These are phyloP conservation scores for Cephus pygmeus DNA, from an alignment of 2,888 invertebrate genomes.

Conservation along the genomic window DNA sequence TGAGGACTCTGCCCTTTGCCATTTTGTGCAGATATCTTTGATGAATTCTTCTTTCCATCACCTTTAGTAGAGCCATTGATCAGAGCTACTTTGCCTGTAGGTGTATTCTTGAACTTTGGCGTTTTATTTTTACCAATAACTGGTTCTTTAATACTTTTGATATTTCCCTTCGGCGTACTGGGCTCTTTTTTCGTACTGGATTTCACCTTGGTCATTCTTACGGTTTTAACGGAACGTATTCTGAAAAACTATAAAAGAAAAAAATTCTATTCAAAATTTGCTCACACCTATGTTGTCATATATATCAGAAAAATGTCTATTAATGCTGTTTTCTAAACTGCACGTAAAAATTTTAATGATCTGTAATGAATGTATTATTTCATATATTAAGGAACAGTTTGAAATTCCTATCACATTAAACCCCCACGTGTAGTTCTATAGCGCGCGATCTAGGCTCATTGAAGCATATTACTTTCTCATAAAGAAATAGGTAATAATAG, in stretches of 20 bases:
- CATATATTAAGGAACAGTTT: background rate
- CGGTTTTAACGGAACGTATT: background rate
- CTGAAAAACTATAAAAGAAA: background rate
- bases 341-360: background rate
- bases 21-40: background rate
- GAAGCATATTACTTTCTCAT: background rate
- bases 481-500: background rate
- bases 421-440: background rate
- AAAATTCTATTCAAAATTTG: background rate
- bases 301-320: background rate
- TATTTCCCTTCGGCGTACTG: background rate
- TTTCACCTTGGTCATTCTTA: background rate
- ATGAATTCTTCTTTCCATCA: conserved; percentile 10
- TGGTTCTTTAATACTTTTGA: conserved; percentile 34
- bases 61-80: conserved; percentile 26
- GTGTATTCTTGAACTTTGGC: conserved; percentile 44
- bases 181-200: background rate
- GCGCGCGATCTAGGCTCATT: background rate
- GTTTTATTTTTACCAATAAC: conserved; percentile 39
- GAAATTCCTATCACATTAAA: background rate
- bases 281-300: background rate
- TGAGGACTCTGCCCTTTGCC: background rate
- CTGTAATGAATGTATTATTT: background rate
- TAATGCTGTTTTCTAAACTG: background rate
- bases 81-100: conserved; percentile 38